A percentile compares a stretch with the other conserved stretches of the same genome.
These are phyloP conservation scores for Anagrus nilaparvatae DNA, from an alignment of 1,140 invertebrate species.

Conservation along the genomic window DNA sequence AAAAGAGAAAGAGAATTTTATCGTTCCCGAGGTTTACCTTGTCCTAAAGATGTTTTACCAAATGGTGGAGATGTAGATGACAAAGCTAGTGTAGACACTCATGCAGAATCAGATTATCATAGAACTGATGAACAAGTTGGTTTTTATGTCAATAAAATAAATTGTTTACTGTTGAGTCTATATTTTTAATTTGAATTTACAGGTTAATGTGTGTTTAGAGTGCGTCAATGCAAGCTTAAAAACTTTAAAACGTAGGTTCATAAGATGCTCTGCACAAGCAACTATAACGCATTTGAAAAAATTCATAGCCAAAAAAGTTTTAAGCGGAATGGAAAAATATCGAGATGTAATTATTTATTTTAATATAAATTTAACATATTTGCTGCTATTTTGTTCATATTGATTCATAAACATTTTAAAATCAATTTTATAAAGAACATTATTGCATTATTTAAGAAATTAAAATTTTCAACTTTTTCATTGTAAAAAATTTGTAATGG, in stretches of 20 bases:
- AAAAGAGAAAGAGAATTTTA: constrained; percentile 83
- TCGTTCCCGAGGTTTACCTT: constrained; percentile 67
- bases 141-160: constrained; percentile 9
- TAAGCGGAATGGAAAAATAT: constrained; percentile 86
- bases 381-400: neutral
- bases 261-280: constrained; percentile 89
- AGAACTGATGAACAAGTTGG: constrained; percentile 90
- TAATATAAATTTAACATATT: neutral
- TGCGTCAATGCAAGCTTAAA: constrained; percentile 76
- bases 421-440: neutral
- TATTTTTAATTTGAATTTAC: constrained; percentile 5
- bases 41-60: constrained; percentile 76
- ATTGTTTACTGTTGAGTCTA: constrained; percentile 1
- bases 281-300: constrained; percentile 96
- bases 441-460: neutral
- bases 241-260: constrained; percentile 77
- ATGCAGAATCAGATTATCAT: constrained; percentile 84
- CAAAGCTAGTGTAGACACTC: constrained; percentile 52
- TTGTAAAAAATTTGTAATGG: too few relatives aligned
- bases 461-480: too few relatives aligned
- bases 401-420: neutral
- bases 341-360: constrained; percentile 71
- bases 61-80: constrained; percentile 55
- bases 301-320: constrained; percentile 92
- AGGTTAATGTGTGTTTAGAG: constrained; percentile 83